These are phyloP conservation scores for Lycophotia porphyrea DNA, from an alignment of 2,888 invertebrate species.

Conservation along the genomic window DNA sequence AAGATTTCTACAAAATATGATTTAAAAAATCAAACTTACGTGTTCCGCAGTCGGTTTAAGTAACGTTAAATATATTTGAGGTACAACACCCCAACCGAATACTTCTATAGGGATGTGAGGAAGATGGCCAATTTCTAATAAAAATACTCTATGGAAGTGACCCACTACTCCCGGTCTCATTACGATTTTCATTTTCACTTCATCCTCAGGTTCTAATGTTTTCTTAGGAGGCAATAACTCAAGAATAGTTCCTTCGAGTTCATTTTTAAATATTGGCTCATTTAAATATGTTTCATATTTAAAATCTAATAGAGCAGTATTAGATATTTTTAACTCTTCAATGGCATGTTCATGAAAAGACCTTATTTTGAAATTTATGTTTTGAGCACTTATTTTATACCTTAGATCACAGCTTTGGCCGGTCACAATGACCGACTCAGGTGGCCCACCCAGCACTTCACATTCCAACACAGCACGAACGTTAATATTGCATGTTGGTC, in stretches of 20 bases:
- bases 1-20: background rate
- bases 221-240: constrained; percentile 85
- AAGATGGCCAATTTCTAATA: constrained; percentile 89
- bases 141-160: constrained; percentile 85
- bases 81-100: constrained; percentile 90
- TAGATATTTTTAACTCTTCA: constrained; percentile 83
- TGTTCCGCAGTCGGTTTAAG: constrained; percentile 80
- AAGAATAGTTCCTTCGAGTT: constrained; percentile 84
- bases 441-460: constrained; percentile 90
- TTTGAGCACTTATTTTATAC: constrained; percentile 85
- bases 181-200: constrained; percentile 82
- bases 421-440: constrained; percentile 85
- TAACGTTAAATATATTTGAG: constrained; percentile 90
- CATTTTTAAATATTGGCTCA: constrained; percentile 77
- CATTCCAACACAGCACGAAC: constrained; percentile 87
- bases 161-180: constrained; percentile 90
- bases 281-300: constrained; percentile 83
- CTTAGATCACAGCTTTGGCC: constrained; percentile 89
- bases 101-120: constrained; percentile 89
- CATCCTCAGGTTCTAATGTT: constrained; percentile 81
- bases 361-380: constrained; percentile 85
- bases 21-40: constrained; percentile 66
- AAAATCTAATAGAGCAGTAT: constrained; percentile 87
- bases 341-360: constrained; percentile 83
- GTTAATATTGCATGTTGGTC: constrained; percentile 82